phyloP scores from a whole-genome alignment of 2,113 vertebrate species.

The Heteronetta atricapilla region DNA sequence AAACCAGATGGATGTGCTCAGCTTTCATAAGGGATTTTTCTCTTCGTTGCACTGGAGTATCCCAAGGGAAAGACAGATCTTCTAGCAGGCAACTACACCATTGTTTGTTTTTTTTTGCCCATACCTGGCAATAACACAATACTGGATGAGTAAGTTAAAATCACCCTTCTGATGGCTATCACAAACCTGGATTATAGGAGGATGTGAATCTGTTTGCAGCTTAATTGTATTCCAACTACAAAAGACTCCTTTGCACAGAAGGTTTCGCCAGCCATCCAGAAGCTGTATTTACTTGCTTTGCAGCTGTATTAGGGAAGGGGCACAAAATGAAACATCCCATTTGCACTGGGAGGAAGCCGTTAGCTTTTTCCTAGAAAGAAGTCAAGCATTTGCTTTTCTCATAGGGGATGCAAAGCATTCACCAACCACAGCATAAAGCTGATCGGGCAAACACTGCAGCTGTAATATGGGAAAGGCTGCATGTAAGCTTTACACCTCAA shows the following conservation, averaged over 20 bases:
- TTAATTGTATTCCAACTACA: neutral
- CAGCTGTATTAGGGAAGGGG: neutral
- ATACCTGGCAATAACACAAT: neutral
- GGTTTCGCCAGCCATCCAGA: neutral
- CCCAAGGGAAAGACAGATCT: neutral
- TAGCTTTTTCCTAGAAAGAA: neutral
- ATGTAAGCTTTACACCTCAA: neutral
- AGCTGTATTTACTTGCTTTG: neutral
- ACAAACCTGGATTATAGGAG: neutral
- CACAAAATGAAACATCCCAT: neutral
- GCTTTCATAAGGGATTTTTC: neutral
- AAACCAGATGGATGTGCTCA: accelerated
- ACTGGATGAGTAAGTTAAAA: neutral
- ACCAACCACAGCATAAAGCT: accelerated
- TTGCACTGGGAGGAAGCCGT: neutral
- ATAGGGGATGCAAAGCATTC: accelerated
- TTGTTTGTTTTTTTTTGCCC: neutral
- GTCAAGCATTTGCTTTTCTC: neutral
- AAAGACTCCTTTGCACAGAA: neutral
- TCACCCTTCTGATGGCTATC: neutral
- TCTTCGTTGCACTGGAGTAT: neutral
- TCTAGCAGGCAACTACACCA: neutral
- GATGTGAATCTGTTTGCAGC: neutral
- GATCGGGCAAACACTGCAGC: accelerated
- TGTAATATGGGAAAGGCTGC: accelerated